Evolutionary conservation across 1,140 invertebrate species (phyloP).

Genomic region (Drosophila subpulchrella): DNA sequence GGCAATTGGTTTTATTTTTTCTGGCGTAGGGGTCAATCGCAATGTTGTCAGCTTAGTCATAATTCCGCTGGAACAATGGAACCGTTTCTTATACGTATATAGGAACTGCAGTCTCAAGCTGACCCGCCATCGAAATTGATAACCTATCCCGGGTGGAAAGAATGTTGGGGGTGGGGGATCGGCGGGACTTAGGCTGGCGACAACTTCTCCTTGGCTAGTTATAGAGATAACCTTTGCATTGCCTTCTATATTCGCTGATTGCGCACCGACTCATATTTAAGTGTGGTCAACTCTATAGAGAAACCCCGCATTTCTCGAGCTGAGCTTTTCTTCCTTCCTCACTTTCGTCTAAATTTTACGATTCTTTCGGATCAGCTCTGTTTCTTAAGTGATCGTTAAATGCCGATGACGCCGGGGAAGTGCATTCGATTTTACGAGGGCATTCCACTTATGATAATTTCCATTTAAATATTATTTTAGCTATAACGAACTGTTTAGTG

Average conservation of each 20-base stretch:
- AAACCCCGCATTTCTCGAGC: background rate
- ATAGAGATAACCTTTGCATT: conserved; percentile 59
- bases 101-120: conserved; percentile 24
- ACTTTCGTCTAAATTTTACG: conserved; percentile 19
- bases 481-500: conserved; percentile 48
- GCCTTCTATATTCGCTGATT: conserved; percentile 46
- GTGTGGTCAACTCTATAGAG: background rate
- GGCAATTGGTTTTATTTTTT: conserved; percentile 54
- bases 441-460: conserved; percentile 57
- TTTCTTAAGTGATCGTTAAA: conserved; percentile 60
- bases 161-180: background rate
- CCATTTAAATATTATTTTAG: conserved; percentile 43
- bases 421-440: conserved; percentile 54
- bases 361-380: conserved; percentile 4
- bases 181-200: conserved; percentile 34
- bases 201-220: conserved; percentile 40
- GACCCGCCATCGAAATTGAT: conserved; percentile 74
- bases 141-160: conserved; percentile 44
- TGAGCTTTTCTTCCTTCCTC: conserved; percentile 31
- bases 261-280: conserved; percentile 7
- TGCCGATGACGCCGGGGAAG: conserved; percentile 33
- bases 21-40: conserved; percentile 59
- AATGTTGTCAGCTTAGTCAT: conserved; percentile 70
- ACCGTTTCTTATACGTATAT: conserved; percentile 32
- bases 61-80: conserved; percentile 59